Percentiles rank a stretch among this genome's conserved stretches.
phyloP scores from a whole-genome alignment of 1,140 invertebrate genomes.

The Proctacanthus coquilletti region DNA sequence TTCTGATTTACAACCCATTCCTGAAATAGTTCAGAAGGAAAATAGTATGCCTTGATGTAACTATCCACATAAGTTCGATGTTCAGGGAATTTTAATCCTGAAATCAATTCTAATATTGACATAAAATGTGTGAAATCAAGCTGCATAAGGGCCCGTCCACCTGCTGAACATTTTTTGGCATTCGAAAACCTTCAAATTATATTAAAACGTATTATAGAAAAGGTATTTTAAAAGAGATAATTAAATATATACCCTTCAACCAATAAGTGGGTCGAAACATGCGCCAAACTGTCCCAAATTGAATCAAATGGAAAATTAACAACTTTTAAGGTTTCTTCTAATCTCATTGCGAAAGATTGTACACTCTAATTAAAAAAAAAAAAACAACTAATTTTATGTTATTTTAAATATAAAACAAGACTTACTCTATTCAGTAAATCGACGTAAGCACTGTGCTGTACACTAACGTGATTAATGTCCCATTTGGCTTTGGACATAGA shows the following conservation, averaged over 20 bases:
- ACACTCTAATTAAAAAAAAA: slow-evolving; percentile 47
- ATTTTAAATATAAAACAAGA: slow-evolving; percentile 1
- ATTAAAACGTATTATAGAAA: background rate
- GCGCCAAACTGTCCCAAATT: slow-evolving; percentile 77
- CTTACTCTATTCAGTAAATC: slow-evolving; percentile 49
- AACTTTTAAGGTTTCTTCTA: slow-evolving; percentile 49
- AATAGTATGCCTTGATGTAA: slow-evolving; percentile 94
- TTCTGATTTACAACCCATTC: slow-evolving; percentile 75
- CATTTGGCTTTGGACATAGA: slow-evolving; percentile 89
- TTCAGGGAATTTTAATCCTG: slow-evolving; percentile 66
- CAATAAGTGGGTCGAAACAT: slow-evolving; percentile 67
- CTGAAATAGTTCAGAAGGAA: slow-evolving; percentile 75
- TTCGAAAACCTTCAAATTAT: slow-evolving; percentile 47
- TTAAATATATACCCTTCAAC: slow-evolving; percentile 69
- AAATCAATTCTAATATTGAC: slow-evolving; percentile 77
- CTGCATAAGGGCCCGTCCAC: slow-evolving; percentile 92
- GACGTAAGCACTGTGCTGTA: slow-evolving; percentile 84
- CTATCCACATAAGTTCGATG: slow-evolving; percentile 81
- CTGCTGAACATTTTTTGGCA: slow-evolving; percentile 89
- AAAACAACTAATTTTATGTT: background rate
- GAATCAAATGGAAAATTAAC: slow-evolving; percentile 54
- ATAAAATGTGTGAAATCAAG: slow-evolving; percentile 93
- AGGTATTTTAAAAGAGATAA: background rate
- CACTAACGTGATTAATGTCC: slow-evolving; percentile 91
- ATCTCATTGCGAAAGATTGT: slow-evolving; percentile 56